phyloP scores from a whole-genome alignment of 30 jellyfish, hydroid and myxozoan species.

The Rhopilema esculentum region DNA sequence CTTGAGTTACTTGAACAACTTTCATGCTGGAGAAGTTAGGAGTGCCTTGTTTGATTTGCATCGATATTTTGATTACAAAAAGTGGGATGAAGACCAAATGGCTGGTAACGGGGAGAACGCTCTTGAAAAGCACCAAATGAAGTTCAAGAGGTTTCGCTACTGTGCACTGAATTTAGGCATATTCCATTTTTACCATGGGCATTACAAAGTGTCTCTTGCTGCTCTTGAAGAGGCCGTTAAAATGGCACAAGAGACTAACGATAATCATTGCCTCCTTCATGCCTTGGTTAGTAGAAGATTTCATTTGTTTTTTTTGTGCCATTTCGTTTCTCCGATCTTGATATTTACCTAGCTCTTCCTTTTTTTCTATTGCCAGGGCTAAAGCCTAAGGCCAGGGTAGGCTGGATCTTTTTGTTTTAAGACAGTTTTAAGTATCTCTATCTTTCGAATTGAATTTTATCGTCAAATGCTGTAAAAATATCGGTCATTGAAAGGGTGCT shows the following conservation, averaged over 20 bases:
- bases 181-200: slow-evolving; percentile 72
- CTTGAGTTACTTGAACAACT: slow-evolving; percentile 71
- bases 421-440: too few relatives aligned
- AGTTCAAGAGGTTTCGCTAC: slow-evolving; percentile 85
- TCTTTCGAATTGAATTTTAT: too few relatives aligned
- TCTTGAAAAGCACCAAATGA: slow-evolving; percentile 74
- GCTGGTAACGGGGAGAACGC: slow-evolving; percentile 46
- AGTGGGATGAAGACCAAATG: slow-evolving; percentile 49
- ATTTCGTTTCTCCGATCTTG: too few relatives aligned
- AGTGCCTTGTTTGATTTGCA: slow-evolving; percentile 69
- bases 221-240: slow-evolving; percentile 88
- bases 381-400: too few relatives aligned
- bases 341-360: too few relatives aligned
- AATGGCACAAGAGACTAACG: slow-evolving; percentile 93
- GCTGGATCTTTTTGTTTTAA: too few relatives aligned
- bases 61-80: slow-evolving; percentile 76
- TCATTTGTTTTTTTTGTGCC: neutral
- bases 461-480: too few relatives aligned
- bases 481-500: too few relatives aligned
- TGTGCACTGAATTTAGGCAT: slow-evolving; percentile 83
- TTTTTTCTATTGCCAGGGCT: too few relatives aligned
- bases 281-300: slow-evolving; percentile 63
- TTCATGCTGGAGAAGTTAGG: slow-evolving; percentile 68
- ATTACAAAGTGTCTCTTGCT: slow-evolving; percentile 61
- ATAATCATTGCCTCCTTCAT: slow-evolving; percentile 76